phyloP scores from a whole-genome alignment of 2,113 vertebrate genomes.

The Caretta caretta region DNA sequence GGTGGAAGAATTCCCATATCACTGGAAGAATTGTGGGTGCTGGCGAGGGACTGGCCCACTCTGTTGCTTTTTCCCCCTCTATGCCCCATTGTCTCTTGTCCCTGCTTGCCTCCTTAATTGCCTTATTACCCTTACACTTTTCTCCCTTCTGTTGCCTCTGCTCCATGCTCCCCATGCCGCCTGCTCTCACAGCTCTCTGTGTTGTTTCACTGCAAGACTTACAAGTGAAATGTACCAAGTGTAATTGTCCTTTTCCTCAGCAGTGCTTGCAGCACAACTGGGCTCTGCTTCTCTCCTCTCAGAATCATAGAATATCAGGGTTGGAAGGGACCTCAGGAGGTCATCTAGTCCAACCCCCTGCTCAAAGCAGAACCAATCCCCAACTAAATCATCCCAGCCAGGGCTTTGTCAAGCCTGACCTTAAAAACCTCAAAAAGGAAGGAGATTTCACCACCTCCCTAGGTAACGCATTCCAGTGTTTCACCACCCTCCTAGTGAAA shows the following conservation, averaged over 20 bases:
- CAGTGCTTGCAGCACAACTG: not conserved
- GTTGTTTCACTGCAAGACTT: not conserved
- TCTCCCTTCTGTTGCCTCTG: not conserved
- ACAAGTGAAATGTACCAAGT: not conserved
- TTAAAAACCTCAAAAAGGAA: too few relatives aligned
- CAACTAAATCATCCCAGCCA: too few relatives aligned
- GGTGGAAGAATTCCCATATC: not conserved
- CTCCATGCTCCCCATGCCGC: not conserved
- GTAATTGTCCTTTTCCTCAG: not conserved
- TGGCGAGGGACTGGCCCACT: accelerated
- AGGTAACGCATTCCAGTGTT: too few relatives aligned
- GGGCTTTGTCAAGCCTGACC: too few relatives aligned
- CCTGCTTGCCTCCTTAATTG: not conserved
- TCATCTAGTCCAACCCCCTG: too few relatives aligned
- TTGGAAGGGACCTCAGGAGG: too few relatives aligned
- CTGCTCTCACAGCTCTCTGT: not conserved
- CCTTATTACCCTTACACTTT: not conserved
- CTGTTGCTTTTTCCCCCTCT: accelerated
- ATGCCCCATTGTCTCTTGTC: not conserved
- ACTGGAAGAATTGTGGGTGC: accelerated
- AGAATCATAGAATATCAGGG: too few relatives aligned
- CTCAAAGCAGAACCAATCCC: too few relatives aligned
- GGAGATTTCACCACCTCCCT: too few relatives aligned
- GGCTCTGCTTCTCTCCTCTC: not conserved
- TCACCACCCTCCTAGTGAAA: too few relatives aligned